phyloP scores from a whole-genome alignment of 2,888 invertebrate species.

The Acleris holmiana region DNA sequence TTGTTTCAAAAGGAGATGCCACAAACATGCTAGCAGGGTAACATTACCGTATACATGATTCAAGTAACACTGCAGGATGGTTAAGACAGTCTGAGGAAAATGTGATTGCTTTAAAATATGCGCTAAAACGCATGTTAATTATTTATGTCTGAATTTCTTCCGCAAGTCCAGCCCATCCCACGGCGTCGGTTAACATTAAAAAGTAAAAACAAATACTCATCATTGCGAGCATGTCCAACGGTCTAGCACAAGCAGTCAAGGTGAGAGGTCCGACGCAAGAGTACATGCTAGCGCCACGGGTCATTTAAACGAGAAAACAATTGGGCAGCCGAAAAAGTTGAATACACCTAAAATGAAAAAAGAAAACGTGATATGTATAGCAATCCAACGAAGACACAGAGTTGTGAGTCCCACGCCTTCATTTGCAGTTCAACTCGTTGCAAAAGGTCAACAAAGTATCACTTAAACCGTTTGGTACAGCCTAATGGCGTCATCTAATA shows the following conservation, averaged over 20 bases:
- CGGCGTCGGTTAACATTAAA: conserved; percentile 49
- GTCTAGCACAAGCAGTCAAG: conserved; percentile 73
- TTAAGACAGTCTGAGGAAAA: background rate
- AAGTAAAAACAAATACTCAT: conserved; percentile 83
- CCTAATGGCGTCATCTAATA: background rate
- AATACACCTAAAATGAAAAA: conserved; percentile 84
- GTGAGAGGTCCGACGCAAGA: conserved; percentile 64
- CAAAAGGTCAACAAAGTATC: conserved; percentile 24
- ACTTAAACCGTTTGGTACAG: no score
- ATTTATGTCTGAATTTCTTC: background rate
- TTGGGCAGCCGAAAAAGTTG: conserved; percentile 85
- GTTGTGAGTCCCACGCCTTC: conserved; percentile 59
- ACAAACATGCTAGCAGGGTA: conserved; percentile 17
- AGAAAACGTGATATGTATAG: conserved; percentile 80
- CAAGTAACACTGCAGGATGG: conserved; percentile 24
- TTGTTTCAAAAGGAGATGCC: background rate
- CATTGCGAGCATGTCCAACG: conserved; percentile 81
- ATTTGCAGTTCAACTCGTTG: conserved; percentile 21
- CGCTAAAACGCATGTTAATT: no score
- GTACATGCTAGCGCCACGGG: conserved; percentile 72
- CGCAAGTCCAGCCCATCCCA: conserved; percentile 25
- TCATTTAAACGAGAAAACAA: conserved; percentile 84
- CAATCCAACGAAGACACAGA: conserved; percentile 47
- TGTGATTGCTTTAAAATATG: no score
- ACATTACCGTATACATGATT: conserved; percentile 15